A percentile compares a stretch with the other conserved stretches of the same genome.
These are phyloP conservation scores for Raja brachyura DNA, from an alignment of 2,113 vertebrate species.

Conservation along the genomic window DNA sequence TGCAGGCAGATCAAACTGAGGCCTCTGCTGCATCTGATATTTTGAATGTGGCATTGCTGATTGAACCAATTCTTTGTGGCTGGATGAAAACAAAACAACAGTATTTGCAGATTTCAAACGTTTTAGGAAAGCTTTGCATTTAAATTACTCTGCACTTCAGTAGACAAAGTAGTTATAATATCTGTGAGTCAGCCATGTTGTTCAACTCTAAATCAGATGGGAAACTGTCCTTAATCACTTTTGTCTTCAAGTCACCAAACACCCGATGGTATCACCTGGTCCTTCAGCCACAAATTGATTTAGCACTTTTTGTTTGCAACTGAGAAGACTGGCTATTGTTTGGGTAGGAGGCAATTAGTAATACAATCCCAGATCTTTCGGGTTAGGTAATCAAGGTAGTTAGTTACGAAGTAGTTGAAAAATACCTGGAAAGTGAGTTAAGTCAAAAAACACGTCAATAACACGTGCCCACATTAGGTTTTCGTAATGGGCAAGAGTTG, in stretches of 20 bases:
- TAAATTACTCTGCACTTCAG: neutral
- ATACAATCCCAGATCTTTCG: neutral
- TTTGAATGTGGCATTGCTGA: neutral
- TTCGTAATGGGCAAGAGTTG: neutral
- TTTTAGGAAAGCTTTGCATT: neutral
- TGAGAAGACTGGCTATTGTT: neutral
- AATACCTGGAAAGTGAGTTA: neutral
- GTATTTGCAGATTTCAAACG: neutral
- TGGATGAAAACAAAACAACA: neutral
- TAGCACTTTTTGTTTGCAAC: neutral
- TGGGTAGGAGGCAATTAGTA: neutral
- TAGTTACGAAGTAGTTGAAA: neutral
- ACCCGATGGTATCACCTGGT: neutral
- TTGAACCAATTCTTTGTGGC: neutral
- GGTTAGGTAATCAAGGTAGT: neutral
- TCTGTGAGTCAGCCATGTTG: neutral
- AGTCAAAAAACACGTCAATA: neutral
- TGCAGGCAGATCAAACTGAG: neutral
- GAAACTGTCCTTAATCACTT: neutral
- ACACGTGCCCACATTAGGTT: neutral
- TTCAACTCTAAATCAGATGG: neutral
- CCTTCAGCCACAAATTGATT: neutral
- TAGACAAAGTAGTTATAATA: neutral
- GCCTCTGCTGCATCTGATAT: neutral
- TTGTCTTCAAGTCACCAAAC: neutral